Conservation (phyloP, 2,113 vertebrate species). For the Scytalopus superciliaris region DNA sequence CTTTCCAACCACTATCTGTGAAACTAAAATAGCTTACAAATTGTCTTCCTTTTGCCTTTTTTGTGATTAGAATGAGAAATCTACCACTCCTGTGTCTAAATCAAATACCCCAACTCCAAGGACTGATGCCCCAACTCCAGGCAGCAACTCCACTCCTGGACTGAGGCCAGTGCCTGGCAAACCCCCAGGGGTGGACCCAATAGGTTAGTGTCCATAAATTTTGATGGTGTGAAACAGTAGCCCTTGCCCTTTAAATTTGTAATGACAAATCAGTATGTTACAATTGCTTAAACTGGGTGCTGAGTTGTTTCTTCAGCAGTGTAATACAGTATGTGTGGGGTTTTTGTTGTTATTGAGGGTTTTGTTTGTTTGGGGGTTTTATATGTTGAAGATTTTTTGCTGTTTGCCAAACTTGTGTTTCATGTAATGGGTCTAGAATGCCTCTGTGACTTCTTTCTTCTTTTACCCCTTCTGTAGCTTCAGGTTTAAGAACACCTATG, state of each 20-base stretch:
- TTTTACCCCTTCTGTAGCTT: conserved; percentile 39
- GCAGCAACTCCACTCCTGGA: conserved; percentile 83
- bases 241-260: background rate
- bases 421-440: background rate
- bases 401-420: background rate
- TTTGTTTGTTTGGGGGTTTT: background rate
- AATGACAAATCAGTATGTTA: background rate
- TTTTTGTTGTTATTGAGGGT: background rate
- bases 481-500: conserved; percentile 84
- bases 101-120: conserved; percentile 86
- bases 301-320: background rate
- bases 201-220: conserved; percentile 73
- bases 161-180: conserved; percentile 83
- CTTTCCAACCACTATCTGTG: background rate
- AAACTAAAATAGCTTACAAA: background rate
- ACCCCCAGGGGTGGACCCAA: conserved; percentile 81
- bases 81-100: conserved; percentile 86
- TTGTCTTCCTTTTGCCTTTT: background rate
- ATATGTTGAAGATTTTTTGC: background rate
- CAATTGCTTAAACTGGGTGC: background rate
- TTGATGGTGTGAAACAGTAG: background rate
- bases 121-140: conserved; percentile 83
- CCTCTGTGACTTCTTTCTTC: background rate
- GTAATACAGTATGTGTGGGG: background rate
- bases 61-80: conserved; percentile 84